Conservation (phyloP, 2,797 vertebrate species). For the Tinamus major region DNA sequence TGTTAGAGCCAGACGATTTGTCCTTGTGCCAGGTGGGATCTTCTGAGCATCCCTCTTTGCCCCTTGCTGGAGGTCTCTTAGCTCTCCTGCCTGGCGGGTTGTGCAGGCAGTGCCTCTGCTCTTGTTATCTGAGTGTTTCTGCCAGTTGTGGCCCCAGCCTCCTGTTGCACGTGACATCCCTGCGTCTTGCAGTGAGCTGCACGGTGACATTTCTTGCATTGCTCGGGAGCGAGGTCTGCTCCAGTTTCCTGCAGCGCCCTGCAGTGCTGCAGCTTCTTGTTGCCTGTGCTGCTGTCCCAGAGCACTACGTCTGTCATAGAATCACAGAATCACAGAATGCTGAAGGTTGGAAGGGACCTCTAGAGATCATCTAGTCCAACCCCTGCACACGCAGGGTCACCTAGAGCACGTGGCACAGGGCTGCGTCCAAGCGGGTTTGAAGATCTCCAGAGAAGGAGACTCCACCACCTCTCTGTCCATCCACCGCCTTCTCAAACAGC, state of each 20-base stretch:
- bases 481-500: not conserved
- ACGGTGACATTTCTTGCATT: not conserved
- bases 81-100: not conserved
- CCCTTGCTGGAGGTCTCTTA: not conserved
- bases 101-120: not conserved
- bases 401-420: too few relatives aligned
- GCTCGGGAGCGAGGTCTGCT: not conserved
- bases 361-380: too few relatives aligned
- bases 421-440: too few relatives aligned
- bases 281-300: slow-evolving; percentile 21
- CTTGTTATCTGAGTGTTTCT: not conserved
- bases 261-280: slow-evolving; percentile 21
- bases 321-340: too few relatives aligned
- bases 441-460: too few relatives aligned
- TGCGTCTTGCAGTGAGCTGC: not conserved
- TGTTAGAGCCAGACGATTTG: not conserved
- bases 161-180: not conserved
- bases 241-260: not conserved
- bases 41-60: not conserved
- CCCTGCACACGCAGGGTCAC: too few relatives aligned
- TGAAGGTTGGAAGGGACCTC: too few relatives aligned
- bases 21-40: not conserved
- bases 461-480: not conserved
- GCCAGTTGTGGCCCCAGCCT: slow-evolving; percentile 12
- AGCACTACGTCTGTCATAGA: not conserved